Base-by-base conservation (phyloP, 2,888 invertebrate species). In the Heliconius erato region DNA sequence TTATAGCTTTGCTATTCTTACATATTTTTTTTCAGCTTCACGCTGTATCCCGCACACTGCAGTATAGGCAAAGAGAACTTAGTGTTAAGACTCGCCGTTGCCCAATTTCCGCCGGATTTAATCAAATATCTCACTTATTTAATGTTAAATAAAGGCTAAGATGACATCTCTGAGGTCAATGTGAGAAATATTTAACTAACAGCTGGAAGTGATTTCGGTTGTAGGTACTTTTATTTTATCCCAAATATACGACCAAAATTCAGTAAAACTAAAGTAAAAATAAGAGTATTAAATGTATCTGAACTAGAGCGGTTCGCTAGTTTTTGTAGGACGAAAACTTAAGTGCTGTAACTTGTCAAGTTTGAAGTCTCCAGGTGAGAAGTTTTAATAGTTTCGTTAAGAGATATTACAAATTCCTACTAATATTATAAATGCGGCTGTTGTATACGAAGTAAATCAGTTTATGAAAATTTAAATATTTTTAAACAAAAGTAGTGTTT, bases 371-470 rank as follows among this genome's bases (percentile, higher is more conserved):
- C 59, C 63, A 68, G 72, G 83, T 63, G 59, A 5, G 77, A 82
- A 79, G 32, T 82, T 83, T 82, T 82, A 82, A 79, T 83, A 79
- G 77, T 79, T 72, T 76, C 79, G 79, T 54, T 79, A 77, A 72
- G 82, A 76, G 68, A 77, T 79, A 82, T 80, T 63, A 76, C 14
- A 76, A 76, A 76, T 63, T 40, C 11, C 16, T 59, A 67, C 16
- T n/a, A 40, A 76, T 76, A 63, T 76, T 63, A 63, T 63, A 40
- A 63, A 63, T 76, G 76, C 16, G 12, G 35, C 23, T 14, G 23
- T n/a, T 71, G 71, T 44, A n/a, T 40, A 26, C 44, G 40, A 71
- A 40, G n/a, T 40, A 40, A 71, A 32, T 6, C 40, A 44, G n/a
- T n/a, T 40, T 40, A 40, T 71, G 69, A 28, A 26, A 28, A 67